Conservation (phyloP, 2,888 invertebrate species). For the Vanessa cardui region DNA sequence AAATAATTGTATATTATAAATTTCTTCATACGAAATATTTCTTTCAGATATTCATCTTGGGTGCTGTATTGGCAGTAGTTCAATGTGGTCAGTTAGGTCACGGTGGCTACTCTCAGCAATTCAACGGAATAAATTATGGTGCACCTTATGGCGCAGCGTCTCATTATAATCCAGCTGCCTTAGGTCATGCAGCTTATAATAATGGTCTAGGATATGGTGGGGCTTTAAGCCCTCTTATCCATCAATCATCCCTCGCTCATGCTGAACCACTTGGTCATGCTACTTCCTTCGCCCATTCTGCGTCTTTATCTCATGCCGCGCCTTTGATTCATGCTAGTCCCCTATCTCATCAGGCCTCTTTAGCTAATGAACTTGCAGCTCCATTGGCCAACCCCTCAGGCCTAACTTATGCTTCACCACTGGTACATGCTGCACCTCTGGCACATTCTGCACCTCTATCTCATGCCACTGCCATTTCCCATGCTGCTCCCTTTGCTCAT, state of each 20-base stretch:
- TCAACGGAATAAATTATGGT: slow-evolving; percentile 22
- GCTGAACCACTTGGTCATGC: slow-evolving; percentile 16
- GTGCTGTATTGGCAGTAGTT: slow-evolving; percentile 68
- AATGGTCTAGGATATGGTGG: slow-evolving; percentile 16
- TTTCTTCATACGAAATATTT: background rate
- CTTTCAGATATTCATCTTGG: slow-evolving; percentile 66
- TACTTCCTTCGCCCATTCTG: slow-evolving; percentile 32
- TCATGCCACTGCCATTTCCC: slow-evolving; percentile 19
- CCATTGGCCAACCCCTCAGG: slow-evolving; percentile 41
- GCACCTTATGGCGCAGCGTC: slow-evolving; percentile 18
- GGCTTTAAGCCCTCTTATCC: too few relatives aligned
- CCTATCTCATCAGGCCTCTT: slow-evolving; percentile 28
- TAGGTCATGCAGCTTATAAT: slow-evolving; percentile 29
- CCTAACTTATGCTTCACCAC: slow-evolving; percentile 22
- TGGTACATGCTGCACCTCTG: slow-evolving; percentile 26
- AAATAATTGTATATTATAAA: too few relatives aligned
- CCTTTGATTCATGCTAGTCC: slow-evolving; percentile 26
- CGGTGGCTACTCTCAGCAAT: slow-evolving; percentile 47
- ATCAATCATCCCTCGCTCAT: slow-evolving; percentile 9
- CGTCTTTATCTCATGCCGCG: slow-evolving; percentile 22
- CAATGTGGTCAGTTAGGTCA: slow-evolving; percentile 75
- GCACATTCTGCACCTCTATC: slow-evolving; percentile 32
- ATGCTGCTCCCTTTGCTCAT: slow-evolving; percentile 15
- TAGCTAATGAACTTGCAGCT: slow-evolving; percentile 42
- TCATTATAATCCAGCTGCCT: slow-evolving; percentile 15